Evolutionary conservation across 2,113 vertebrate species (phyloP).

Genomic region (Azemiops feae): DNA sequence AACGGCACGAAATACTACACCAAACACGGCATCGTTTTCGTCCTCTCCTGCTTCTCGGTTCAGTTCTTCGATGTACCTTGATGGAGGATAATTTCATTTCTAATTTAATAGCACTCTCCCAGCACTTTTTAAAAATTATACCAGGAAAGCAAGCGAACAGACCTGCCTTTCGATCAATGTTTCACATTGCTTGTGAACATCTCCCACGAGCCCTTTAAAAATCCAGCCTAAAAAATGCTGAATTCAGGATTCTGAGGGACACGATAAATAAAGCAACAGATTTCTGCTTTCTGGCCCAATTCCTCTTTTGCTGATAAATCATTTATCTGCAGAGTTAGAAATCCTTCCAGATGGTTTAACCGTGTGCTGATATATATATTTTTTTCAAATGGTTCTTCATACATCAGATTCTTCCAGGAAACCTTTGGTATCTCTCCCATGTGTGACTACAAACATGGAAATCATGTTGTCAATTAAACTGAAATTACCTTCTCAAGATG

Average conservation of each 20-base stretch:
- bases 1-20: slow-evolving; percentile 72
- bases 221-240: not conserved
- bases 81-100: not conserved
- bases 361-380: not conserved
- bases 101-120: not conserved
- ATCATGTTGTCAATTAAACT: not conserved
- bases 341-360: not conserved
- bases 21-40: slow-evolving; percentile 45
- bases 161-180: not conserved
- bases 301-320: not conserved
- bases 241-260: not conserved
- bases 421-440: not conserved
- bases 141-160: not conserved
- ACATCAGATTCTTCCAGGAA: not conserved
- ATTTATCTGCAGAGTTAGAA: not conserved
- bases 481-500: not conserved
- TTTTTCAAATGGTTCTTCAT: not conserved
- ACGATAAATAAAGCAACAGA: not conserved
- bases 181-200: not conserved
- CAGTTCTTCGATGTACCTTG: slow-evolving; percentile 68
- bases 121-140: not conserved
- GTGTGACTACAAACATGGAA: not conserved
- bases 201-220: not conserved
- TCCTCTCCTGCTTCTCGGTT: slow-evolving; percentile 54
- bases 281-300: not conserved